Percentiles rank a stretch among this genome's conserved stretches.
phyloP scores from a whole-genome alignment of 2,113 vertebrate species.

The Mus musculus region DNA sequence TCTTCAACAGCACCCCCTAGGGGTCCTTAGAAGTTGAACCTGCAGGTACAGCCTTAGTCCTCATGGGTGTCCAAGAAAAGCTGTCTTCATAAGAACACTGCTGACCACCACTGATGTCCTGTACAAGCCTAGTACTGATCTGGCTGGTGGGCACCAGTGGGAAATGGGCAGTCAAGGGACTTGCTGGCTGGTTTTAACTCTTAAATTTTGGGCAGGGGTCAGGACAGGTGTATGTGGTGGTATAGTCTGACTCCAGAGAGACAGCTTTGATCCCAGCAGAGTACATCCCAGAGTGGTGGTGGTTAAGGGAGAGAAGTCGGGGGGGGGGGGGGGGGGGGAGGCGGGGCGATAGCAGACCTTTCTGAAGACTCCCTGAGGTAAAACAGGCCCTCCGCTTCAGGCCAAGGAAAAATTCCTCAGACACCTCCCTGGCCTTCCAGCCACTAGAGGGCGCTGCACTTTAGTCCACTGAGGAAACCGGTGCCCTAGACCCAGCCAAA shows the following conservation, averaged over 20 bases:
- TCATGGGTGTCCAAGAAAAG: neutral
- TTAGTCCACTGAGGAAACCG: neutral
- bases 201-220: neutral
- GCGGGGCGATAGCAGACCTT: neutral
- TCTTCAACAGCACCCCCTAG: neutral
- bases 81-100: neutral
- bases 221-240: too few relatives aligned
- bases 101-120: neutral
- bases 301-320: neutral
- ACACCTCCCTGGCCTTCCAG: fast-evolving
- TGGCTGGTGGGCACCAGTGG: neutral
- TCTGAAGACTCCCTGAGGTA: too few relatives aligned
- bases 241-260: neutral
- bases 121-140: too few relatives aligned
- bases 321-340: neutral
- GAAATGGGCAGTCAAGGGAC: neutral
- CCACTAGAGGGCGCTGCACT: neutral
- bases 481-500: too few relatives aligned
- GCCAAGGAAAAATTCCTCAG: neutral
- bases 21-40: neutral
- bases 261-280: neutral
- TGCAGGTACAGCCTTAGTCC: too few relatives aligned
- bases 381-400: too few relatives aligned
- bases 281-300: neutral
- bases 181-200: neutral